These are phyloP conservation scores for Thunnus maccoyii DNA, from an alignment of 2,113 vertebrate species.

Conservation along the genomic window DNA sequence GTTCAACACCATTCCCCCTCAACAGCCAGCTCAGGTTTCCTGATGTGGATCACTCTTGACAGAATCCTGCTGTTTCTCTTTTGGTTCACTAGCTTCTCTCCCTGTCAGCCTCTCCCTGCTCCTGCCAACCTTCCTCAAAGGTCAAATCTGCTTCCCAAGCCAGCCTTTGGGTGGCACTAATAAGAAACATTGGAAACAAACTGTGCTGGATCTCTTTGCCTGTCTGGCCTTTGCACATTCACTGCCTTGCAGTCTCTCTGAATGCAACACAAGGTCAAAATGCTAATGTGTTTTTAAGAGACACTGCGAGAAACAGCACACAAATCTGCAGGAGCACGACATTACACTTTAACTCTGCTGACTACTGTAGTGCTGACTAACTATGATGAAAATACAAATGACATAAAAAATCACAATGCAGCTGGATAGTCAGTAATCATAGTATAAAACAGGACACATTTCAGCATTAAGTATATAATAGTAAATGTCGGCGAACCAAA, in stretches of 20 bases:
- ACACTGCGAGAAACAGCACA: slow-evolving; percentile 29
- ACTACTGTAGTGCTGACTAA: background rate
- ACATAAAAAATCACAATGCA: background rate
- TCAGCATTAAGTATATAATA: background rate
- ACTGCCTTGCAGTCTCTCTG: slow-evolving; percentile 26
- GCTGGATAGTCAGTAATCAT: background rate
- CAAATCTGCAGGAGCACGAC: background rate
- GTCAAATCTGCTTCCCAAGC: slow-evolving; percentile 64
- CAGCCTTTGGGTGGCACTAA: slow-evolving; percentile 63
- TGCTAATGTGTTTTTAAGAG: slow-evolving; percentile 46
- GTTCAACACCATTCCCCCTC: slow-evolving; percentile 61
- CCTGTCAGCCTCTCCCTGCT: slow-evolving; percentile 50
- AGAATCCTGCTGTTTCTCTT: slow-evolving; percentile 79
- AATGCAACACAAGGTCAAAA: slow-evolving; percentile 62
- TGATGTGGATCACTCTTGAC: slow-evolving; percentile 81
- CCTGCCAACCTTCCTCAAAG: slow-evolving; percentile 62
- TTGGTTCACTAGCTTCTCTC: slow-evolving; percentile 71
- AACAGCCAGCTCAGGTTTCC: slow-evolving; percentile 59
- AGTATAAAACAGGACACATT: background rate
- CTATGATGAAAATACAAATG: slow-evolving; percentile 12
- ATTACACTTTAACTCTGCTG: background rate
- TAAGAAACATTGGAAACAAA: slow-evolving; percentile 54
- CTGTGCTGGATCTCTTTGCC: slow-evolving; percentile 28
- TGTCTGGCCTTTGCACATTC: slow-evolving; percentile 26
- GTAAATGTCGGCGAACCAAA: background rate